Evolutionary conservation across 2,888 invertebrate genomes (phyloP), one percentile per base, ranked within the genome.

Genomic region (Tipula vernalis): DNA sequence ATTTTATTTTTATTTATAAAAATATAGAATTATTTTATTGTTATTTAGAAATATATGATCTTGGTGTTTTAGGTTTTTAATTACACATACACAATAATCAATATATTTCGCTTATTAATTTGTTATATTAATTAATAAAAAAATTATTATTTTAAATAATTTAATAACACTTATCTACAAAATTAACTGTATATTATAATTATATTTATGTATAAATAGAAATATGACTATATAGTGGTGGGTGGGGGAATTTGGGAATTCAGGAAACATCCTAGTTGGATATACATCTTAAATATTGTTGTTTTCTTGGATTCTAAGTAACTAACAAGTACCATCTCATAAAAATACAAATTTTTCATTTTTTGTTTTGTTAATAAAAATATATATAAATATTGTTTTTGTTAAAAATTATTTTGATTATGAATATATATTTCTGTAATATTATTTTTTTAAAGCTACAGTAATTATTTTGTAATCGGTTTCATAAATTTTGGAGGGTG

Each of bases 141-240:
- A 71, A 71, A 71, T 28, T 71, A 71, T 71, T 71, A 28, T 71
- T 71, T 71, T 71, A 71, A 71, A 71, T 71, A 71, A 71, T 71
- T 71, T 71, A 71, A 71, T 71, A 71, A 71, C 71, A 71, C 71
- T 71, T 71, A 71, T 71, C 71, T 71, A 71, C 71, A 71, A 71
- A 12, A 71, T 71, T 28, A 71, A 71, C 71, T 71, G 28, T 71
- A 10, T 71, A 71, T 71, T 28, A 15, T 51, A 51, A 28, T 51
- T 51, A 51, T 15, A 10, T 15, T 51, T 71, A 28, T 71, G 71
- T 28, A 71, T 71, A 71, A 28, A 51, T 51, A 44, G 12, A 44
- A 47, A 47, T 3, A 10, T 18, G 57, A n/a, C 47, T 15, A 51
- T 51, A 57, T 18, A 57, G 28, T 71, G 71, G 71, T 71, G 71